Evolutionary conservation across 2,113 vertebrate genomes (phyloP).

Genomic region (Cairina moschata): DNA sequence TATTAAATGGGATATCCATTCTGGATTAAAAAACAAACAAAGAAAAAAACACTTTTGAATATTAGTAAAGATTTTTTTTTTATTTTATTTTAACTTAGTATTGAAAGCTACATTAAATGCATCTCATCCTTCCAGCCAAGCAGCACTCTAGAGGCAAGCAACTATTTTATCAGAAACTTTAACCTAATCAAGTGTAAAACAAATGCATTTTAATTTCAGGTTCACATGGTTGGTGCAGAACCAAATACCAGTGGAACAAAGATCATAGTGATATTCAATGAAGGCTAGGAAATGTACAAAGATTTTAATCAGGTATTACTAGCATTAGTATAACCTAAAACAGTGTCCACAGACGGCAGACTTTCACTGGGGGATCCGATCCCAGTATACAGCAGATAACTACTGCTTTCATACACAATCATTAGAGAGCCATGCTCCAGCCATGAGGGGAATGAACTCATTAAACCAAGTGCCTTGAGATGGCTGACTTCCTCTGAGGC

Average conservation of each 20-base stretch:
- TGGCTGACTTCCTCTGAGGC: neutral
- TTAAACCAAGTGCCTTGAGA: neutral
- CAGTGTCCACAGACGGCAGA: neutral
- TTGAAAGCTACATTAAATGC: neutral
- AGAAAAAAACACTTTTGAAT: neutral
- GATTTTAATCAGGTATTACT: neutral
- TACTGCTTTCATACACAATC: neutral
- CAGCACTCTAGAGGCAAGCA: neutral
- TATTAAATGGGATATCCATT: neutral
- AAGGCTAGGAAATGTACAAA: neutral
- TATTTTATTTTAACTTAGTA: neutral
- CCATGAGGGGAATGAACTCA: neutral
- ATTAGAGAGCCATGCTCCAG: neutral
- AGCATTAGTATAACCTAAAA: neutral
- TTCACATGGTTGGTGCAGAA: neutral
- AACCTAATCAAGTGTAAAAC: neutral
- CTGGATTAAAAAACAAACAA: neutral
- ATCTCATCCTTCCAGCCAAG: neutral
- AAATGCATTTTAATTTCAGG: neutral
- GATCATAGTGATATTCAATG: neutral
- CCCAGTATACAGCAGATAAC: neutral
- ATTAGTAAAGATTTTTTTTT: neutral
- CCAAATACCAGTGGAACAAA: neutral
- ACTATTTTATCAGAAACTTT: neutral
- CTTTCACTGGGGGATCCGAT: neutral